phyloP scores from a whole-genome alignment of 1,140 invertebrate species.

The Psix sp. region DNA sequence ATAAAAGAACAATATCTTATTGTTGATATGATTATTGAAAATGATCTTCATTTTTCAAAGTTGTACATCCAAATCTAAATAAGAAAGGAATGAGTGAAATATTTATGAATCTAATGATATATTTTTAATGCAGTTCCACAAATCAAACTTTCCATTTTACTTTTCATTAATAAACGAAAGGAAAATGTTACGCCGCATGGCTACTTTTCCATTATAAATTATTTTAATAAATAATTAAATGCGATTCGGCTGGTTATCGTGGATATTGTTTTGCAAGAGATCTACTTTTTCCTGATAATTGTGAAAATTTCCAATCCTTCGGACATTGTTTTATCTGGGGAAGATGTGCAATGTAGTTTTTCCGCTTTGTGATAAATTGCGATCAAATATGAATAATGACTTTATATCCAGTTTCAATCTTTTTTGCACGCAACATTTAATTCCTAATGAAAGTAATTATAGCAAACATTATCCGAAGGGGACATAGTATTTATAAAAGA shows the following conservation, averaged over 20 bases:
- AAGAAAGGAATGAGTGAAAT: too few relatives aligned
- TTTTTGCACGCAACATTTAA: constrained; percentile 41
- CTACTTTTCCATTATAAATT: constrained; percentile 1
- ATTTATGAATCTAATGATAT: neutral
- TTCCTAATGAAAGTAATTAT: constrained; percentile 24
- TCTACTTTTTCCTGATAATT: constrained; percentile 27
- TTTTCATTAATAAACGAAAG: constrained; percentile 1
- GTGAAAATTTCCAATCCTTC: constrained; percentile 18
- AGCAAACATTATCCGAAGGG: too few relatives aligned
- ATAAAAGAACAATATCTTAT: too few relatives aligned
- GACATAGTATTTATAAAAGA: too few relatives aligned
- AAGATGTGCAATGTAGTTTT: constrained; percentile 36
- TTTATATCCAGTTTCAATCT: constrained; percentile 37
- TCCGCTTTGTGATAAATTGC: constrained; percentile 41
- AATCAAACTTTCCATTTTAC: constrained; percentile 1
- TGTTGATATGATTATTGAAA: too few relatives aligned
- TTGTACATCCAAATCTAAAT: too few relatives aligned
- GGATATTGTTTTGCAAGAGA: constrained; percentile 7
- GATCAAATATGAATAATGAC: constrained; percentile 44
- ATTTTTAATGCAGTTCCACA: neutral
- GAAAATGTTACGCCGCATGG: constrained; percentile 7
- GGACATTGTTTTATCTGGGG: constrained; percentile 28
- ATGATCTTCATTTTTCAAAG: too few relatives aligned
- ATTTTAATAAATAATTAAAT: constrained; percentile 4
- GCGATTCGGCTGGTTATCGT: constrained; percentile 12